A percentile compares a stretch with the other conserved stretches of the same genome.
Evolutionary conservation across 1,140 invertebrate genomes (phyloP).

Genomic region (Eupeodes corollae): DNA sequence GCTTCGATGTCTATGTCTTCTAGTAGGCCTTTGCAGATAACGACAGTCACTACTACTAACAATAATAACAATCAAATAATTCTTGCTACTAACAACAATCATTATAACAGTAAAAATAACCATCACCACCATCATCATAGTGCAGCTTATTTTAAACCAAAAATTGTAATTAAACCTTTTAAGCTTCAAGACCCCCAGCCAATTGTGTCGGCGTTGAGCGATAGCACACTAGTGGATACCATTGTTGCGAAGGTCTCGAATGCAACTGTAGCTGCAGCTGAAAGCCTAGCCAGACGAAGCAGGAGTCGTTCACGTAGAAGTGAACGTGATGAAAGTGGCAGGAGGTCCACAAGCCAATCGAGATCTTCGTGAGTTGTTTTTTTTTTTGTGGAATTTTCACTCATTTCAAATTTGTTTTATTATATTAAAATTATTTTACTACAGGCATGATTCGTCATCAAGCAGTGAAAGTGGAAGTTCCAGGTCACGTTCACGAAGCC

Average conservation of each 20-base stretch:
- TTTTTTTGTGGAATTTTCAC: background rate
- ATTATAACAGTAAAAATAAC: slow-evolving; percentile 25
- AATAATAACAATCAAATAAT: slow-evolving; percentile 7
- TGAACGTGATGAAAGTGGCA: slow-evolving; percentile 13
- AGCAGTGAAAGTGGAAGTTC: slow-evolving; percentile 34
- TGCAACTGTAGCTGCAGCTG: slow-evolving; percentile 31
- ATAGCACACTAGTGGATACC: slow-evolving; percentile 32
- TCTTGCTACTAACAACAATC: slow-evolving; percentile 9
- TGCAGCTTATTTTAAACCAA: slow-evolving; percentile 17
- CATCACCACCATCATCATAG: slow-evolving; percentile 25
- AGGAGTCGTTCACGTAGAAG: slow-evolving; percentile 22
- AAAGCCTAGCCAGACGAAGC: slow-evolving; percentile 29
- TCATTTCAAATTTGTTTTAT: background rate
- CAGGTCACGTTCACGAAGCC: slow-evolving; percentile 39
- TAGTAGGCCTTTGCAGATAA: background rate
- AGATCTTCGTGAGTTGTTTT: slow-evolving; percentile 26
- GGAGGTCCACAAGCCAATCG: slow-evolving; percentile 36
- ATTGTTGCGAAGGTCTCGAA: slow-evolving; percentile 35
- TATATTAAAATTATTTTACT: background rate
- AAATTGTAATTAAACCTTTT: slow-evolving; percentile 38
- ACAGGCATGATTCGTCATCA: slow-evolving; percentile 37
- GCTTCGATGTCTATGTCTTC: no score
- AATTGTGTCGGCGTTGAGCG: slow-evolving; percentile 29
- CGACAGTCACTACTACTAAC: slow-evolving; percentile 5
- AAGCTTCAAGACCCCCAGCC: slow-evolving; percentile 38